Conservation (phyloP, 2,888 invertebrate species). For the Xanthorhoe spadicearia region DNA sequence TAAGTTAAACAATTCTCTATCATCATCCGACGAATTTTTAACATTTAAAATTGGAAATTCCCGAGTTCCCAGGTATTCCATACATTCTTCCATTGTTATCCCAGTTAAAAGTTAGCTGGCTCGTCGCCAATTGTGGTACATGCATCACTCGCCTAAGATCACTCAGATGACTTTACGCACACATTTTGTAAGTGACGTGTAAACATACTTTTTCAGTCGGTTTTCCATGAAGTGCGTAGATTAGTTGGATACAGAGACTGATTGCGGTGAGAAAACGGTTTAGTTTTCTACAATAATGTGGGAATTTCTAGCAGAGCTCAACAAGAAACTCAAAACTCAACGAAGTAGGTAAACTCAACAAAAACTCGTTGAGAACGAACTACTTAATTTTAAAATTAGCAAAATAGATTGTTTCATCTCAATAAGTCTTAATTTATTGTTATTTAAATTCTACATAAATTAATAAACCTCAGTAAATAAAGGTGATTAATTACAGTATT, state of each 20-base stretch:
- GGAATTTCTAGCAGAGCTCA: too few species aligned
- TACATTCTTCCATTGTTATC: slow-evolving; percentile 29
- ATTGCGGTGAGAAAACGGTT: neutral
- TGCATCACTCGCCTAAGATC: slow-evolving; percentile 29
- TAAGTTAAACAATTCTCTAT: too few species aligned
- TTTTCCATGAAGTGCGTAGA: slow-evolving; percentile 26
- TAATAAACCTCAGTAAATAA: too few species aligned
- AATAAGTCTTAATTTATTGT: too few species aligned
- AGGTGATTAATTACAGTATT: too few species aligned
- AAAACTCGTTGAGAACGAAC: too few species aligned
- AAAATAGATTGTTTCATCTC: too few species aligned
- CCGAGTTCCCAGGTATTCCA: neutral
- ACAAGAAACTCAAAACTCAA: too few species aligned
- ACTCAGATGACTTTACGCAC: slow-evolving; percentile 26
- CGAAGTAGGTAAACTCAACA: too few species aligned
- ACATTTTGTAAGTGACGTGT: slow-evolving; percentile 23
- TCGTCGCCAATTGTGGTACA: slow-evolving; percentile 24
- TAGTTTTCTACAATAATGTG: too few species aligned
- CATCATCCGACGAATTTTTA: neutral
- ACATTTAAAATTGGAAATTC: neutral
- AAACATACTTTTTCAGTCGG: slow-evolving; percentile 32
- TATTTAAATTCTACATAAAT: too few species aligned
- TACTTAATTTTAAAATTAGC: too few species aligned
- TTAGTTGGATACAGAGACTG: slow-evolving; percentile 20
- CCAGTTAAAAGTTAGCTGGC: slow-evolving; percentile 27